These are phyloP conservation scores for Hoplostethus mediterraneus DNA, from an alignment of 2,797 vertebrate species.

Conservation along the genomic window DNA sequence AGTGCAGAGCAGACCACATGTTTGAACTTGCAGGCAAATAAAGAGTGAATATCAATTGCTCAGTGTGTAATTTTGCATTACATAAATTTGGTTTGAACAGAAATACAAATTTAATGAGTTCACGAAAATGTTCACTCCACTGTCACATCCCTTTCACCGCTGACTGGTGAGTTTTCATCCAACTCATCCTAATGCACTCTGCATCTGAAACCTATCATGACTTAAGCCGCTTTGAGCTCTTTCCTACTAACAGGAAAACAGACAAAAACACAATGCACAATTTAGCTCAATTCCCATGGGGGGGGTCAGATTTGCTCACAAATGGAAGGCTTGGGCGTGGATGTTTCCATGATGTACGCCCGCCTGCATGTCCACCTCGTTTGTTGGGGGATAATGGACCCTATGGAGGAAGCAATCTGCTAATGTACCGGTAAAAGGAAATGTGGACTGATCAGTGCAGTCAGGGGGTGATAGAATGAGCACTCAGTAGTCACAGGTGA, in stretches of 20 bases:
- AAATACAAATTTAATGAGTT: background rate
- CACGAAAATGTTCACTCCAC: background rate
- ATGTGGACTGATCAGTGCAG: conserved; percentile 26
- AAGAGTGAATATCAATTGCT: background rate
- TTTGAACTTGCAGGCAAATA: no score
- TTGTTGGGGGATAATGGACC: conserved; percentile 59
- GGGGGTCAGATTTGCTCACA: conserved; percentile 40
- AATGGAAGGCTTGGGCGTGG: conserved; percentile 48
- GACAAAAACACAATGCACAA: conserved; percentile 20
- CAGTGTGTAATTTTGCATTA: background rate
- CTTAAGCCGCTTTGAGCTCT: conserved; percentile 30
- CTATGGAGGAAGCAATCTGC: conserved; percentile 22
- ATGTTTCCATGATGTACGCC: conserved; percentile 20
- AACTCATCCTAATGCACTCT: conserved; percentile 32
- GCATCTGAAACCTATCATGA: conserved; percentile 42
- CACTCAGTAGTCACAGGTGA: conserved; percentile 7
- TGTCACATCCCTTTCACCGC: background rate
- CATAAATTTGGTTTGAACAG: background rate
- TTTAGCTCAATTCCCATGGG: conserved; percentile 13
- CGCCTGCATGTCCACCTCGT: conserved; percentile 16
- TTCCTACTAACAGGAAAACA: conserved; percentile 42
- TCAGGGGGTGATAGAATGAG: background rate
- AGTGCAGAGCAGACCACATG: background rate
- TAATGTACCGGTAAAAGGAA: conserved; percentile 63
- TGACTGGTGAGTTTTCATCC: background rate